phyloP scores from a whole-genome alignment of 2,113 vertebrate species.

The Lota lota region DNA sequence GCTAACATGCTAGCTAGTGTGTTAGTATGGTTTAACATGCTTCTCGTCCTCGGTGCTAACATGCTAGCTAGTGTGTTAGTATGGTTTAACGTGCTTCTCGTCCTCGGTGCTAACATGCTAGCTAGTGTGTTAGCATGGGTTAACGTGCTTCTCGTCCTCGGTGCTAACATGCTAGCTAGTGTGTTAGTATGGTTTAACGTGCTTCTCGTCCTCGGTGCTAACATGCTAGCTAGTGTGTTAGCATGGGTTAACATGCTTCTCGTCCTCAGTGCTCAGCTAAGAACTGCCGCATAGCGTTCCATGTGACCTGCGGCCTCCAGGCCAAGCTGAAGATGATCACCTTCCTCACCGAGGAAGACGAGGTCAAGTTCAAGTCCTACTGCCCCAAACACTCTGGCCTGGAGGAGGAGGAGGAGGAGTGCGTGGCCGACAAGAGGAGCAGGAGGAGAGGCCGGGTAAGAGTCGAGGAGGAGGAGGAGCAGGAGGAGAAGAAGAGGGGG shows the following conservation, averaged over 20 bases:
- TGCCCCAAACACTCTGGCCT: conserved; percentile 89
- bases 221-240: not conserved
- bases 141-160: too few species aligned
- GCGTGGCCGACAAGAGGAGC: conserved; percentile 32
- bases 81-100: too few species aligned
- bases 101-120: too few species aligned
- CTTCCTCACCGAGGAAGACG: conserved; percentile 88
- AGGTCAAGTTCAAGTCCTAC: conserved; percentile 97
- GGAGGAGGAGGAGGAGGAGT: conserved; percentile 45
- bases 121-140: too few species aligned
- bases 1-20: too few species aligned
- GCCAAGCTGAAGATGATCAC: conserved; percentile 92
- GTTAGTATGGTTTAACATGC: too few species aligned
- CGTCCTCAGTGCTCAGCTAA: conserved; percentile 88
- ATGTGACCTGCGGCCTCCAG: conserved; percentile 92
- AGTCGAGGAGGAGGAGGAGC: not conserved
- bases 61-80: too few species aligned
- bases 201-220: too few species aligned
- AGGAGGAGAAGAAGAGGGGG: conserved; percentile 71
- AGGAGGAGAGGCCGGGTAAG: conserved; percentile 44
- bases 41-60: too few species aligned
- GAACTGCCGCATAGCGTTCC: conserved; percentile 94
- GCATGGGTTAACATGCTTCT: not conserved
- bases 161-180: too few species aligned
- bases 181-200: too few species aligned